phyloP scores from a whole-genome alignment of 1,140 invertebrate species.

The Pseudomyrmex cubaensis region DNA sequence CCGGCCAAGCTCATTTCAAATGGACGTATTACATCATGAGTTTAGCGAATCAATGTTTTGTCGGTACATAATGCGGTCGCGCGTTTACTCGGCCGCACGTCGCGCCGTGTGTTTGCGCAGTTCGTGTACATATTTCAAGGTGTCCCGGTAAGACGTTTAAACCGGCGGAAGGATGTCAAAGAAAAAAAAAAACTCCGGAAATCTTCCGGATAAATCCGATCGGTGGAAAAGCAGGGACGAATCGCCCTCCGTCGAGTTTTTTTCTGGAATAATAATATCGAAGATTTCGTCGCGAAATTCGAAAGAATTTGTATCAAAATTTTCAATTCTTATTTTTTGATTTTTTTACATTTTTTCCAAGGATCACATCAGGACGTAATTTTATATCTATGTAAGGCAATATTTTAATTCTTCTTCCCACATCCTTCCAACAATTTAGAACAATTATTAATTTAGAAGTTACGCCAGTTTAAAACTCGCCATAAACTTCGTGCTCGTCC shows the following conservation, averaged over 20 bases:
- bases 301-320: not conserved
- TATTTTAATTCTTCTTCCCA: no score
- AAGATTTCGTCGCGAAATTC: not conserved
- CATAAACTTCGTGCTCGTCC: slow-evolving; percentile 38
- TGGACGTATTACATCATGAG: slow-evolving; percentile 82
- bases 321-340: not conserved
- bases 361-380: no score
- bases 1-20: slow-evolving; percentile 81
- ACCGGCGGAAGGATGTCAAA: not conserved
- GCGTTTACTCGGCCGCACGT: not conserved
- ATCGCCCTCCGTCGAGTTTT: not conserved
- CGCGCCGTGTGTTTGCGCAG: not conserved
- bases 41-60: slow-evolving; percentile 82
- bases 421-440: not conserved
- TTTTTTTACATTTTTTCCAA: no score
- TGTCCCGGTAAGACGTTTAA: not conserved
- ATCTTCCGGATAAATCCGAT: no score
- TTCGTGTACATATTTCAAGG: not conserved
- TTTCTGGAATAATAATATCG: not conserved
- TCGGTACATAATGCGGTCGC: slow-evolving; percentile 67
- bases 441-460: slow-evolving; percentile 32
- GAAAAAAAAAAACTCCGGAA: not conserved
- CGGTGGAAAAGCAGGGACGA: no score
- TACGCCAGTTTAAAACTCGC: slow-evolving; percentile 12
- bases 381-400: no score